These are phyloP conservation scores for Chamaetylas fuelleborni DNA, from an alignment of 2,113 vertebrate genomes.

Conservation along the genomic window DNA sequence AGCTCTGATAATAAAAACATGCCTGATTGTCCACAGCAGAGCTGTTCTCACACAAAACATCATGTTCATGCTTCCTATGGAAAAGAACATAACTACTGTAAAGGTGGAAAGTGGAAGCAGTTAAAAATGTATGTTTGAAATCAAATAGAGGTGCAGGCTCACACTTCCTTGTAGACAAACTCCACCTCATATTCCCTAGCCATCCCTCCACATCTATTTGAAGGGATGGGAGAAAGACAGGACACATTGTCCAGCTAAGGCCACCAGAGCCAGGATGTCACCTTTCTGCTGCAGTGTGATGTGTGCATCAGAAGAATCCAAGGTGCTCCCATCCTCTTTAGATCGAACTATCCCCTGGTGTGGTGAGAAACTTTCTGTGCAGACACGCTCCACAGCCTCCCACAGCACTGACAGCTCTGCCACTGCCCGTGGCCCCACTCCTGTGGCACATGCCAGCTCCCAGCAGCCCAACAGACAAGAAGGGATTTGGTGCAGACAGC, in stretches of 20 bases:
- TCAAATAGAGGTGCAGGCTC: neutral
- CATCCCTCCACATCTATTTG: neutral
- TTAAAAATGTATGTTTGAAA: neutral
- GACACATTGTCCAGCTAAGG: neutral
- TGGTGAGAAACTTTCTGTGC: neutral
- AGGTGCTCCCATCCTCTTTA: neutral
- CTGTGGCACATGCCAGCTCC: neutral
- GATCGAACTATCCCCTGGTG: rapidly evolving
- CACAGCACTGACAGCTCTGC: neutral
- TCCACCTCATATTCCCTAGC: neutral
- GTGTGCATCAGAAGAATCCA: neutral
- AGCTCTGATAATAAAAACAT: neutral
- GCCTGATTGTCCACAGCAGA: neutral
- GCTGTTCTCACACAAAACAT: neutral
- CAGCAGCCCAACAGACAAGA: neutral
- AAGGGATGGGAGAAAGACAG: neutral
- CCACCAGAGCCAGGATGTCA: neutral
- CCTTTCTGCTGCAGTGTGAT: neutral
- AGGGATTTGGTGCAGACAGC: neutral
- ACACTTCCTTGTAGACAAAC: neutral
- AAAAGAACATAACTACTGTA: neutral
- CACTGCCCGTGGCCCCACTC: neutral
- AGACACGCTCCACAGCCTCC: neutral
- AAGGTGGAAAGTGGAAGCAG: neutral
- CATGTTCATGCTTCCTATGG: neutral